These are phyloP conservation scores for Lypha dubia DNA, from an alignment of 2,888 invertebrate genomes.

Conservation along the genomic window DNA sequence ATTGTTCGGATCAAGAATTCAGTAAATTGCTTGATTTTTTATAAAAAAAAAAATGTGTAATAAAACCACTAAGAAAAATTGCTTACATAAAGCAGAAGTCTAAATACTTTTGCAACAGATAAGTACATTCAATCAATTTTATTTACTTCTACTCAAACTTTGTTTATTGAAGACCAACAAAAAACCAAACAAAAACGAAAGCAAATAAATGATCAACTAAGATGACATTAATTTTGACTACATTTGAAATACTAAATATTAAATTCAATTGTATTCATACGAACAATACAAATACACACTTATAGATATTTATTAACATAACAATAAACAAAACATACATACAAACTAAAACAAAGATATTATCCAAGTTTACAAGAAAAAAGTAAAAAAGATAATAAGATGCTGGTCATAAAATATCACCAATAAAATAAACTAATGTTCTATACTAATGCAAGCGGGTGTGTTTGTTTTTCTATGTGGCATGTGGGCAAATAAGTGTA, in stretches of 20 bases:
- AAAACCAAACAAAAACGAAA: slow-evolving; percentile 40
- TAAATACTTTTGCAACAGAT: background rate
- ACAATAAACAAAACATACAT: slow-evolving; percentile 24
- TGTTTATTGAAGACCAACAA: slow-evolving; percentile 19
- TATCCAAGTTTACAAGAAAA: background rate
- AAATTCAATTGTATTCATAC: background rate
- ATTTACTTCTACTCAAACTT: slow-evolving; percentile 28
- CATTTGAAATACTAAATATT: background rate
- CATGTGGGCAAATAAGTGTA: background rate
- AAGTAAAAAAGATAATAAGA: slow-evolving; percentile 7
- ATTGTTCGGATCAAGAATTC: too few species aligned
- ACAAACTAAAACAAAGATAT: background rate
- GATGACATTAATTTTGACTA: slow-evolving; percentile 24
- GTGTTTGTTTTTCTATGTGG: background rate
- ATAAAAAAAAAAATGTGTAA: too few species aligned
- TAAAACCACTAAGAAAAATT: background rate
- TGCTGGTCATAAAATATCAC: slow-evolving; percentile 57
- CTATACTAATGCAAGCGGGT: slow-evolving; percentile 32
- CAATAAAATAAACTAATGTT: slow-evolving; percentile 58
- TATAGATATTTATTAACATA: slow-evolving; percentile 2
- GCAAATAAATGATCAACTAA: background rate
- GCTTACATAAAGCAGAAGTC: background rate
- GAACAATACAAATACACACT: background rate
- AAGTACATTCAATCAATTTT: slow-evolving; percentile 59
- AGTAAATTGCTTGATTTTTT: background rate